Evolutionary conservation across 2,797 vertebrate species (phyloP).

Genomic region (Anabacerthia variegaticeps): DNA sequence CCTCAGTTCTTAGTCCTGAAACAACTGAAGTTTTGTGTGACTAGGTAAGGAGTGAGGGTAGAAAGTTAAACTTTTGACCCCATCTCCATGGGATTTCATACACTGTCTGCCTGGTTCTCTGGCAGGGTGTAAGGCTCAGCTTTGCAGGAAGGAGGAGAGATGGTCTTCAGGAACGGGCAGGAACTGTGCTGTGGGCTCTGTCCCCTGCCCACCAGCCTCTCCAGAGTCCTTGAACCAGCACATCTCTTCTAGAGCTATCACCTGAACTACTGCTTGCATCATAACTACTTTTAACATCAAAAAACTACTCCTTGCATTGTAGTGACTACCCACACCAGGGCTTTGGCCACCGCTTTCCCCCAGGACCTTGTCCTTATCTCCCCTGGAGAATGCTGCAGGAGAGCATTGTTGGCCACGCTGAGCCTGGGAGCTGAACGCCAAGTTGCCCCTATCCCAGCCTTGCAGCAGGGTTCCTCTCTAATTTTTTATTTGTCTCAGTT

Average conservation of each 20-base stretch:
- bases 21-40: conserved; percentile 46
- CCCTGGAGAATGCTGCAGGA: neutral
- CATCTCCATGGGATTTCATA: conserved; percentile 14
- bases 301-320: neutral
- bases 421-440: neutral
- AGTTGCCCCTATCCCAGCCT: neutral
- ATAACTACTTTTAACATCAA: neutral
- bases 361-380: fast-evolving
- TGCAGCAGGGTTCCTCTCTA: neutral
- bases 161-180: neutral
- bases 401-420: fast-evolving
- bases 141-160: neutral
- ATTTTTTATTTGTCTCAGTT: neutral
- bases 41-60: conserved; percentile 43
- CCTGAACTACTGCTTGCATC: neutral
- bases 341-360: neutral
- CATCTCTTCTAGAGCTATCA: neutral
- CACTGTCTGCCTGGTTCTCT: neutral
- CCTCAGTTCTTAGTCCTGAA: conserved; percentile 52
- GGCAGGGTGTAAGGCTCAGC: neutral
- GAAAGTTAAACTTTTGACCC: conserved; percentile 69
- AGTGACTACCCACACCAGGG: neutral
- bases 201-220: neutral
- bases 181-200: neutral
- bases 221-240: neutral